phyloP scores from a whole-genome alignment of 2,797 vertebrate genomes.

The Phylloscopus collybita region DNA sequence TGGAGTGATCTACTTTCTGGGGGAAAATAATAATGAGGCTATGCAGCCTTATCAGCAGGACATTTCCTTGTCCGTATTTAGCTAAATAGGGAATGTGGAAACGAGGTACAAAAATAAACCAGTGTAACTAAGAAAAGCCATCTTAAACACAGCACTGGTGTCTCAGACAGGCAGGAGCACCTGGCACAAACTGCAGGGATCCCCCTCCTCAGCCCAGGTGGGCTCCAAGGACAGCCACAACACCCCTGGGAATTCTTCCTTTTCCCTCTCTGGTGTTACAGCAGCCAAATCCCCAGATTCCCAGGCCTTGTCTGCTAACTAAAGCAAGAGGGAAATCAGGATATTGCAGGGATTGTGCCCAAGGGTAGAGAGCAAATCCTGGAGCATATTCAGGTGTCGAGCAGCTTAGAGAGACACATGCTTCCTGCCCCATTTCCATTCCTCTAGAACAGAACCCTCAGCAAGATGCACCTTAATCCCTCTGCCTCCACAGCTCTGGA shows the following conservation, averaged over 20 bases:
- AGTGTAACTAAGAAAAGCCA: background rate
- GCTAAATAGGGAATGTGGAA: background rate
- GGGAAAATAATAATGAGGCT: background rate
- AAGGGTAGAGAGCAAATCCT: background rate
- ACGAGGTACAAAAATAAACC: background rate
- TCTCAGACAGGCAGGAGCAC: rapidly evolving
- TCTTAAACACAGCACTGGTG: background rate
- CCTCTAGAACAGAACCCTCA: rapidly evolving
- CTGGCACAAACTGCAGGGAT: background rate
- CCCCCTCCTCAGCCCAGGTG: background rate
- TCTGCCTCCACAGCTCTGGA: background rate
- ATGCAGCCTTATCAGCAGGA: background rate
- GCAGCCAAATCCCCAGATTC: background rate
- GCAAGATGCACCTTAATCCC: background rate
- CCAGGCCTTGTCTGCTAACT: rapidly evolving
- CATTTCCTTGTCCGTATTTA: background rate
- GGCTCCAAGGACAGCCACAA: background rate
- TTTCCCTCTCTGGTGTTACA: background rate
- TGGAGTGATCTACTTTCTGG: background rate
- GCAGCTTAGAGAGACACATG: background rate
- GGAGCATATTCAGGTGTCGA: background rate
- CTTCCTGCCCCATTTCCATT: background rate
- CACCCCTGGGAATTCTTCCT: background rate
- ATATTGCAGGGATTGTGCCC: background rate
- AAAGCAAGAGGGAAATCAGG: background rate